phyloP scores from a whole-genome alignment of 2,797 vertebrate species.

The Acrocephalus scirpaceus region DNA sequence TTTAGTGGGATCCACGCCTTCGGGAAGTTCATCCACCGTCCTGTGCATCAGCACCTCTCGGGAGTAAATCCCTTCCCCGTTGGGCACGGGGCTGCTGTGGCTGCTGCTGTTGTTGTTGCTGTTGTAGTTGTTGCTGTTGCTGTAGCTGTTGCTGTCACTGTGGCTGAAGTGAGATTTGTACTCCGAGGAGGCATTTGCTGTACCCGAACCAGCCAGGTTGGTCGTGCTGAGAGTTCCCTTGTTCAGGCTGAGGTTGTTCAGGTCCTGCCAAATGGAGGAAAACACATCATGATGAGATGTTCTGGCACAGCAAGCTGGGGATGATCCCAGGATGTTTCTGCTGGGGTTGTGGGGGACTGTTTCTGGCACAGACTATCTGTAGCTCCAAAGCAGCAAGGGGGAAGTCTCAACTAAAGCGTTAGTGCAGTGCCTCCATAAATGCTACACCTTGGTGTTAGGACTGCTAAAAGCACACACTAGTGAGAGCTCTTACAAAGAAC shows the following conservation, averaged over 20 bases:
- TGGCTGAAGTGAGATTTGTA: slow-evolving; percentile 64
- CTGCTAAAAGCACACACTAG: not conserved
- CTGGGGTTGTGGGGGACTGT: not conserved
- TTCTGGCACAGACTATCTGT: not conserved
- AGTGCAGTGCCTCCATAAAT: not conserved
- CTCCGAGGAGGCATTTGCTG: not conserved
- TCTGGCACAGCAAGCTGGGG: not conserved
- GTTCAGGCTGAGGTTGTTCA: slow-evolving; percentile 77
- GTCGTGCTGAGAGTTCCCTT: slow-evolving; percentile 28
- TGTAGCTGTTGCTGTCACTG: not conserved
- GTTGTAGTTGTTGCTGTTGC: not conserved
- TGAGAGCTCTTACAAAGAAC: not conserved
- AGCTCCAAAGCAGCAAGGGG: not conserved
- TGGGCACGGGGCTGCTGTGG: slow-evolving; percentile 30
- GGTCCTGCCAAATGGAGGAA: slow-evolving; percentile 74
- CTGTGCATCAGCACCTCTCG: slow-evolving; percentile 78
- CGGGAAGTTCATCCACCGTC: slow-evolving; percentile 77
- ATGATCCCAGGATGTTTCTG: not conserved
- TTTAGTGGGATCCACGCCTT: slow-evolving; percentile 81
- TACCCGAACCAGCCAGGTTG: not conserved
- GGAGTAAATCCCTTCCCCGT: slow-evolving; percentile 34
- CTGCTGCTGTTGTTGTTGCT: not conserved
- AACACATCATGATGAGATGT: not conserved
- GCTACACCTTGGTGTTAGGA: not conserved
- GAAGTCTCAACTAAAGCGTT: not conserved